Conservation (phyloP, 2,113 vertebrate species). For the Tor tambroides region DNA sequence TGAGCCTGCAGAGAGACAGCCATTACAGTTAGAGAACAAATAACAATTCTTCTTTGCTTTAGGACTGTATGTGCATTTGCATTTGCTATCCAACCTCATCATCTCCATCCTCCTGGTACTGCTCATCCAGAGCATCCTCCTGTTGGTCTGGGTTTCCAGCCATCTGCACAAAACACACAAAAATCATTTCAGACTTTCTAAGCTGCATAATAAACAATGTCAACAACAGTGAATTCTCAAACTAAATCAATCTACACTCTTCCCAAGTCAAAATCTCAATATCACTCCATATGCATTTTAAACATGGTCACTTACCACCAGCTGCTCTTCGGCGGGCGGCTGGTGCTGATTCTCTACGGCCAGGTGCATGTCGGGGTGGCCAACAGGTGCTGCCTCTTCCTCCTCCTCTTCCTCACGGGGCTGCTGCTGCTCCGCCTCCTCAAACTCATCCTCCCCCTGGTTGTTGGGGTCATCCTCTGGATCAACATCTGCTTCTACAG, state of each 20-base stretch:
- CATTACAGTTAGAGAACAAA: background rate
- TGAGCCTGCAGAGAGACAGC: slow-evolving; percentile 77
- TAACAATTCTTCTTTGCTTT: background rate
- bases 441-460: slow-evolving; percentile 98
- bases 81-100: slow-evolving; percentile 82
- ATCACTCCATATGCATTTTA: background rate
- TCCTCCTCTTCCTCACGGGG: slow-evolving; percentile 75
- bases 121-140: slow-evolving; percentile 92
- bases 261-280: background rate
- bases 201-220: background rate
- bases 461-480: slow-evolving; percentile 97
- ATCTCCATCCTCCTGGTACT: slow-evolving; percentile 95
- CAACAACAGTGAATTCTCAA: background rate
- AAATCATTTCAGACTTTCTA: background rate
- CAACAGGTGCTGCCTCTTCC: slow-evolving; percentile 51
- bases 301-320: slow-evolving; percentile 79
- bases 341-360: slow-evolving; percentile 68
- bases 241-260: background rate
- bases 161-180: slow-evolving; percentile 76
- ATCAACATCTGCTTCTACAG: slow-evolving; percentile 82
- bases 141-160: slow-evolving; percentile 97
- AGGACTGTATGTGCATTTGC: slow-evolving; percentile 19
- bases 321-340: slow-evolving; percentile 82
- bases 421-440: slow-evolving; percentile 91
- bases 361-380: slow-evolving; percentile 65